Evolutionary conservation across 2,797 vertebrate genomes (phyloP).

Genomic region (Ctenopoma kingsleyae): DNA sequence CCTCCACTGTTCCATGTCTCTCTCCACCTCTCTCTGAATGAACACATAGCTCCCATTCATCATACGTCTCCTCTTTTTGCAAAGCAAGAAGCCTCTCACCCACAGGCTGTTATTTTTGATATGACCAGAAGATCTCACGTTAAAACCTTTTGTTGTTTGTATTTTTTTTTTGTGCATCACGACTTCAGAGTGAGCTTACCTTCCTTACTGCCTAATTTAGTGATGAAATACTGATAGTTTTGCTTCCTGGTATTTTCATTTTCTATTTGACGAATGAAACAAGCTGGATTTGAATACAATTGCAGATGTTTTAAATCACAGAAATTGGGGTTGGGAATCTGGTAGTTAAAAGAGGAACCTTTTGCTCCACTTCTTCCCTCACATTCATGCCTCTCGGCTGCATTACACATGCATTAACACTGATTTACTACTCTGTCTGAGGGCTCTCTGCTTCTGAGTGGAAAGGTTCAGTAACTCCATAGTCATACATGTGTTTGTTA

Average conservation of each 20-base stretch:
- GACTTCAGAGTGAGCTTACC: slow-evolving; percentile 4
- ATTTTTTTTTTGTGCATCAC: slow-evolving; percentile 16
- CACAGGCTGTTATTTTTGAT: slow-evolving; percentile 12
- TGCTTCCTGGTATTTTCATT: neutral
- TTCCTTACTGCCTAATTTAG: neutral
- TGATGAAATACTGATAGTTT: neutral
- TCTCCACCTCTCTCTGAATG: slow-evolving; percentile 21
- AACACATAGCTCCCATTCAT: slow-evolving; percentile 33
- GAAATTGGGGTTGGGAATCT: slow-evolving; percentile 6
- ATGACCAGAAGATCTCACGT: slow-evolving; percentile 11
- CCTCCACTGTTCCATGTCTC: slow-evolving; percentile 6
- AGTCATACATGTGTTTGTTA: slow-evolving; percentile 17
- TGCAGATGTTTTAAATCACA: slow-evolving; percentile 5
- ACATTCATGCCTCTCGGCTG: slow-evolving; percentile 42
- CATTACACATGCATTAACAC: slow-evolving; percentile 41
- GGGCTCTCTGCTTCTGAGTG: slow-evolving; percentile 53
- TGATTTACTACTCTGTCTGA: slow-evolving; percentile 51
- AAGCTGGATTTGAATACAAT: neutral
- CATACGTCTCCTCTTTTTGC: slow-evolving; percentile 20
- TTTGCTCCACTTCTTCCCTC: slow-evolving; percentile 50
- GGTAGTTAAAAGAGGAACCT: slow-evolving; percentile 38
- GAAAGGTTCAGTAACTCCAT: slow-evolving; percentile 51
- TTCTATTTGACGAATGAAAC: neutral
- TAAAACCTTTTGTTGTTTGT: neutral
- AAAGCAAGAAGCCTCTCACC: slow-evolving; percentile 11